Evolutionary conservation across 1,140 invertebrate genomes (phyloP), one percentile per base, ranked within the genome.

Genomic region (Rhizoglyphus robini): DNA sequence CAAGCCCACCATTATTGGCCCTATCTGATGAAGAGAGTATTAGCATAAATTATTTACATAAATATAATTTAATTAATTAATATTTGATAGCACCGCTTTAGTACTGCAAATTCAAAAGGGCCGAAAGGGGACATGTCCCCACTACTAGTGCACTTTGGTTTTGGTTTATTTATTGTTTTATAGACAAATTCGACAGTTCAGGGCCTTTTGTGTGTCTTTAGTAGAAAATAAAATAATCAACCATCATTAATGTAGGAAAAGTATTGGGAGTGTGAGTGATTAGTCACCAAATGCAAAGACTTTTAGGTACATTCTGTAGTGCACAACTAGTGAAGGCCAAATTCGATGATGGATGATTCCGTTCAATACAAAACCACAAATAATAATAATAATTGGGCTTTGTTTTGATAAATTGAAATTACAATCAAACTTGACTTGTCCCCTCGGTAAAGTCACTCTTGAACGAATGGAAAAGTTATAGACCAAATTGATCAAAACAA

Each of bases 31-130:
- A n/a, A n/a, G n/a, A n/a, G n/a, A n/a, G n/a, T n/a, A 41, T 41
- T 41, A 41, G 36, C 36, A 41, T 41, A 41, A 8, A 41, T 41
- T 18, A 41, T 41, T 41, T 41, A 41, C 36, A 41, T 41, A 41
- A 41, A 41, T 41, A 41, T 41, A 41, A 41, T 41, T 41, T 41
- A 41, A 41, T 41, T 41, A 41, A 41, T 41, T 41, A 41, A 41
- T 18, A 11, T 41, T 41, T 41, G 36, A 41, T 41, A 41, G 36
- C 36, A 41, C 18, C 36, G 18, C 8, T 83, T 36, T 20, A 32
- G 41, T 20, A 54, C 8, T 54, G 51, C 23, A 27, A 54, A 8
- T 54, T 54, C n/a, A n/a, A n/a, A n/a, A n/a, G n/a, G n/a, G n/a
- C n/a, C n/a, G n/a, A n/a, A n/a, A n/a, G n/a, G n/a, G n/a, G n/a